A percentile compares a stretch with the other conserved stretches of the same genome.
phyloP scores from a whole-genome alignment of 2,888 invertebrate species.

The Noctua comes region DNA sequence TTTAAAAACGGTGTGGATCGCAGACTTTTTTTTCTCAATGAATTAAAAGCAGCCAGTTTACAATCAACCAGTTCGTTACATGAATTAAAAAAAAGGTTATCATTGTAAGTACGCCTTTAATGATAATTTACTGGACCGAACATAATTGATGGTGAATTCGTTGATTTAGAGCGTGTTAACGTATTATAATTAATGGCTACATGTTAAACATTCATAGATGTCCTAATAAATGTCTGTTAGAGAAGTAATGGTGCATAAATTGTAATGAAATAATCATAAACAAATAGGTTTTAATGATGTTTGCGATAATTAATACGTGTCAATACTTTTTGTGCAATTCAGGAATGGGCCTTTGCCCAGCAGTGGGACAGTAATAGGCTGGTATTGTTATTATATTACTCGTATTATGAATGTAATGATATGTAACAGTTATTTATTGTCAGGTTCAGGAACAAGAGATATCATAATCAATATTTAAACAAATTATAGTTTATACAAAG shows the following conservation, averaged over 20 bases:
- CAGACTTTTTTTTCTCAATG: not conserved
- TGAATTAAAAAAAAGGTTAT: not conserved
- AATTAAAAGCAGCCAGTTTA: not conserved
- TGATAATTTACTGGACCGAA: not conserved
- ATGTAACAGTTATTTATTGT: not conserved
- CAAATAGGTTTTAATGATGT: not conserved
- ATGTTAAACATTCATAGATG: not conserved
- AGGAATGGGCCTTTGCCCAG: no score
- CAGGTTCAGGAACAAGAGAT: not conserved
- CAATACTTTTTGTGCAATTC: not conserved
- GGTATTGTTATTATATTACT: no score
- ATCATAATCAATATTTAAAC: not conserved
- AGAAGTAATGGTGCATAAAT: conserved; percentile 17
- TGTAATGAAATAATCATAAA: not conserved
- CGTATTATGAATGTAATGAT: not conserved
- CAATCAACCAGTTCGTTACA: not conserved
- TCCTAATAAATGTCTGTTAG: conserved; percentile 13
- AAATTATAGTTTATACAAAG: not conserved
- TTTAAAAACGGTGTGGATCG: not conserved
- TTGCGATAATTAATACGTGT: not conserved
- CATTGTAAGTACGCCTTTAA: not conserved
- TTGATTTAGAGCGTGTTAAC: conserved; percentile 24
- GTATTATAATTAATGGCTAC: not conserved
- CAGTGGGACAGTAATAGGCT: no score
- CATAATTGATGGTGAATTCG: conserved; percentile 8